Evolutionary conservation across 2,888 invertebrate species (phyloP).

Genomic region (Dryococelus australis): DNA sequence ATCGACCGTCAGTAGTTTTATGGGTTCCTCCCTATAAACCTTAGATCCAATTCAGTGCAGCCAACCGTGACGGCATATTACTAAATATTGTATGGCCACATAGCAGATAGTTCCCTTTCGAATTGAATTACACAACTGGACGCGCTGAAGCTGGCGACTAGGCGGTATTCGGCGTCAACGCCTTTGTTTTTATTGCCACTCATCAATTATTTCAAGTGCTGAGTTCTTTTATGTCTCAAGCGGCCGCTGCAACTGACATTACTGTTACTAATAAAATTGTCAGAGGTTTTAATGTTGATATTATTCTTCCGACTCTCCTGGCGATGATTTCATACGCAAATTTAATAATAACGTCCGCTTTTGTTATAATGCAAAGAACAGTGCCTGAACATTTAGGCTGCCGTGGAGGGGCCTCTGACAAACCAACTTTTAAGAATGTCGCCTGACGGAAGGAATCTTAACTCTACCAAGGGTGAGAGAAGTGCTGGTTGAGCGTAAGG

Average conservation of each 20-base stretch:
- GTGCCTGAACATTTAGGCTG: too few species aligned
- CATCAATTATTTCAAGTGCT: neutral
- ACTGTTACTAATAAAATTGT: neutral
- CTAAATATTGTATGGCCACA: conserved; percentile 16
- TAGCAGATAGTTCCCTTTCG: conserved; percentile 16
- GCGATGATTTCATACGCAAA: neutral
- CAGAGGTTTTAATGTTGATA: neutral
- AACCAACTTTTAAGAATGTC: too few species aligned
- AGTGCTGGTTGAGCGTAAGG: too few species aligned
- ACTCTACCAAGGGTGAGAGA: too few species aligned
- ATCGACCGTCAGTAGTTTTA: conserved; percentile 11
- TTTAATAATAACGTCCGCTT: neutral
- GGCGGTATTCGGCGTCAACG: neutral
- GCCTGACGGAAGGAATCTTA: too few species aligned
- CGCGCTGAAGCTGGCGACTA: neutral
- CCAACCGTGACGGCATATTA: conserved; percentile 3
- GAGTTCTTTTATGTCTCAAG: conserved; percentile 5
- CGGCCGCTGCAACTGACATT: neutral
- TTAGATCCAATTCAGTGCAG: conserved; percentile 16
- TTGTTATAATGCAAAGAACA: too few species aligned
- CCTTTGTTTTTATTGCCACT: neutral
- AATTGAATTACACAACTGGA: neutral
- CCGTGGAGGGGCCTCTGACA: too few species aligned
- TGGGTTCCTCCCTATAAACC: conserved; percentile 16
- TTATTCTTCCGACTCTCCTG: neutral